Conservation (phyloP, 1,140 invertebrate genomes). For the Scaptomyza hsui region DNA sequence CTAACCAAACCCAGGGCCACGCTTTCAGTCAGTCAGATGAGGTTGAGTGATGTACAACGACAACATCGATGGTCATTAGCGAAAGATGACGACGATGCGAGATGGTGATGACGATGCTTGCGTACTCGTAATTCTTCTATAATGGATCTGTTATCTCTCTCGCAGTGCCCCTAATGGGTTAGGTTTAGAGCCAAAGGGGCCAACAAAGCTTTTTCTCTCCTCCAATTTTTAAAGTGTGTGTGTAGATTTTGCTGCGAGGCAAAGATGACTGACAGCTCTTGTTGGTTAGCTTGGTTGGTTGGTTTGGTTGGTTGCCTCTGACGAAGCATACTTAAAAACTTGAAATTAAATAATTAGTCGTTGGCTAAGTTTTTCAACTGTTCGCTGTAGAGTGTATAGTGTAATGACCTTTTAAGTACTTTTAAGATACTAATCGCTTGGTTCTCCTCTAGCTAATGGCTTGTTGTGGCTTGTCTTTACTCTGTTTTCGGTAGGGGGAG, state of each 20-base stretch:
- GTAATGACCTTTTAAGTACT: conserved; percentile 82
- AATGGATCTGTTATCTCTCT: conserved; percentile 81
- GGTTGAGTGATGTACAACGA: conserved; percentile 67
- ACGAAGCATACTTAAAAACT: conserved; percentile 75
- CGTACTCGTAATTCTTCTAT: conserved; percentile 81
- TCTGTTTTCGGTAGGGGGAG: conserved; percentile 2
- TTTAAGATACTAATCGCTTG: conserved; percentile 78
- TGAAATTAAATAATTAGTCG: conserved; percentile 82
- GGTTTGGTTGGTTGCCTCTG: conserved; percentile 9
- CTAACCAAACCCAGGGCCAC: conserved; percentile 11
- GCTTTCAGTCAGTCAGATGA: conserved; percentile 20
- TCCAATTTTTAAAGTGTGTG: background rate
- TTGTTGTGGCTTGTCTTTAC: conserved; percentile 46
- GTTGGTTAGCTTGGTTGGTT: conserved; percentile 25
- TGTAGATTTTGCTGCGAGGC: conserved; percentile 5
- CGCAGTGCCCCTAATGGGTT: conserved; percentile 76
- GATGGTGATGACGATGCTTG: conserved; percentile 42
- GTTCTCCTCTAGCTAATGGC: conserved; percentile 51
- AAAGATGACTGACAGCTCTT: conserved; percentile 63
- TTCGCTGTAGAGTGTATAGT: conserved; percentile 37
- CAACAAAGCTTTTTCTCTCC: conserved; percentile 24
- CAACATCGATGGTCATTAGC: conserved; percentile 75
- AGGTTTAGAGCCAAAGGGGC: conserved; percentile 42
- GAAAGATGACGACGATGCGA: conserved; percentile 70
- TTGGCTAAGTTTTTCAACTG: conserved; percentile 64